A percentile compares a stretch with the other conserved stretches of the same genome.
These are phyloP conservation scores for Apotomis betuletana DNA, from an alignment of 2,888 invertebrate species.

Conservation along the genomic window DNA sequence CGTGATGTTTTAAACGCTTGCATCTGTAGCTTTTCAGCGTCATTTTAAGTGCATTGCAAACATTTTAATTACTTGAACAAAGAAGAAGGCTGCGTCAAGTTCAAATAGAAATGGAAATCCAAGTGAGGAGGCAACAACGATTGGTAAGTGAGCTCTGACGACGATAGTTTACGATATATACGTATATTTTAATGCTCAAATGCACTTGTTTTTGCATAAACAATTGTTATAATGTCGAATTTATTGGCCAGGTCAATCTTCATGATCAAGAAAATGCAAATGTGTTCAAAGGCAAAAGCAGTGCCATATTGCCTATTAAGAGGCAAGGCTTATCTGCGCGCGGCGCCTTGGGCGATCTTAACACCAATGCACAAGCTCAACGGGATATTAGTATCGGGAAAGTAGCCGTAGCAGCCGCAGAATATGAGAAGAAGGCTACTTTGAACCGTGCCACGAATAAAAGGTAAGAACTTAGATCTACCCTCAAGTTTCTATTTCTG, in stretches of 20 bases:
- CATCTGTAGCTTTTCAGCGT: constrained; percentile 14
- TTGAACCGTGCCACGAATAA: constrained; percentile 54
- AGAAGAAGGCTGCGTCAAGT: neutral
- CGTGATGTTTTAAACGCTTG: constrained; percentile 16
- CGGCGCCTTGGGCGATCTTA: constrained; percentile 74
- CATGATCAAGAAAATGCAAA: constrained; percentile 74
- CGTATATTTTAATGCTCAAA: neutral
- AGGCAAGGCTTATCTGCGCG: constrained; percentile 65
- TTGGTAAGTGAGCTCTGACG: constrained; percentile 56
- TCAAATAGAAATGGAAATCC: constrained; percentile 46
- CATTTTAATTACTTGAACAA: neutral
- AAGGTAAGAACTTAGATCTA: constrained; percentile 57
- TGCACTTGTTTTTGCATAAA: neutral
- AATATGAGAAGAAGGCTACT: constrained; percentile 71
- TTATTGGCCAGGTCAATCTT: constrained; percentile 56
- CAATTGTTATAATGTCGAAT: constrained; percentile 13
- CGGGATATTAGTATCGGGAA: constrained; percentile 64
- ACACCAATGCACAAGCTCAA: constrained; percentile 68
- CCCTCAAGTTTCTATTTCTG: constrained; percentile 44
- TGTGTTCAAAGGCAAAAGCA: constrained; percentile 62
- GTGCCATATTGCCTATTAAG: constrained; percentile 58
- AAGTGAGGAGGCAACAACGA: constrained; percentile 61
- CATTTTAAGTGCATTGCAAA: constrained; percentile 15
- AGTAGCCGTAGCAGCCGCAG: constrained; percentile 64
- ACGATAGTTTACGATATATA: too few species aligned